Base-by-base conservation (phyloP, 2,888 invertebrate genomes). In the Phania funesta region DNA sequence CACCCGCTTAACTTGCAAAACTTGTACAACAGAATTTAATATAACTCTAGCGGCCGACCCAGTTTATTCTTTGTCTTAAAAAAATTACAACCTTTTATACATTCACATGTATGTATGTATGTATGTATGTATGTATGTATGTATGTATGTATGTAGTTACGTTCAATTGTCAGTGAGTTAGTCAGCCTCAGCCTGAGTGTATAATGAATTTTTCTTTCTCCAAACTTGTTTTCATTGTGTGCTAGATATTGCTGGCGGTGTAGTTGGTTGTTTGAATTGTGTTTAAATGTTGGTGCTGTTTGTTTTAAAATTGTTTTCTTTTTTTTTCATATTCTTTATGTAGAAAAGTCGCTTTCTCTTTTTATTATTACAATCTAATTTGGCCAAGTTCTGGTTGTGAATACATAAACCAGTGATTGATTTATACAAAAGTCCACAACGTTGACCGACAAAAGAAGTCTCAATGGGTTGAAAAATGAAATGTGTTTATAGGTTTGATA, bases 331-430 rank as follows among this genome's bases (percentile, higher is more conserved):
- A 82, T 82, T 82, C 82, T 82, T 79, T 82, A 35, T 75, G 74
- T 78, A 78, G 82, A 82, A 75, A 82, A 78, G 82, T 78, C 78
- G 82, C 82, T 82, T 82, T 82, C 82, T 78, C 82, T 82, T 82
- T 78, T 82, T 82, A 78, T 78, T 82, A 74, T 77, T 74, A 65
- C 68, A 74, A 82, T 78, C 74, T 52, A 46, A 75, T 78, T 78
- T 82, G 70, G 74, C 78, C 78, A 82, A 82, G 78, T 82, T 82
- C 82, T 82, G 74, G 68, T 70, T 74, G 70, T 78, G 82, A 82
- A 82, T 82, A 70, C 56, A 65, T 78, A 82, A 82, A 48, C 68
- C 68, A 82, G 24, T 78, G 74, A 82, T 82, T 78, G 77, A 78
- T 81, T 77, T 74, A 64, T 50, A 52, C 75, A 71, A 70, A 54